A percentile compares a stretch with the other conserved stretches of the same genome.
phyloP scores from a whole-genome alignment of 2,888 invertebrate genomes.

The Limnephilus rhombicus region DNA sequence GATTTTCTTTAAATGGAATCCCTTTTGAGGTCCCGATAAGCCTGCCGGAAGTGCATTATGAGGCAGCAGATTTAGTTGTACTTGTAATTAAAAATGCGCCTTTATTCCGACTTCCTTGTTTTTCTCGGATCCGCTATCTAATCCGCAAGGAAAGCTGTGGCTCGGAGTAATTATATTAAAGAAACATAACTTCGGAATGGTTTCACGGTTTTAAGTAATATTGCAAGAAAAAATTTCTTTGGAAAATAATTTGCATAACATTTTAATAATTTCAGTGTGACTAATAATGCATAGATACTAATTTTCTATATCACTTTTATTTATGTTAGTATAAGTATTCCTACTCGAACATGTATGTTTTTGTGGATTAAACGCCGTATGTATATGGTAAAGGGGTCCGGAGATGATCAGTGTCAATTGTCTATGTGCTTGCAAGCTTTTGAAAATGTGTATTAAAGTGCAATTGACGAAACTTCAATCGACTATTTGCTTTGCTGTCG shows the following conservation, averaged over 20 bases:
- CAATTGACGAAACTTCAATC: no score
- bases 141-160: neutral
- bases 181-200: neutral
- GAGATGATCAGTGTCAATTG: no score
- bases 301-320: no score
- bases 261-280: no score
- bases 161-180: neutral
- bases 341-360: no score
- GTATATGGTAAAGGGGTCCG: no score
- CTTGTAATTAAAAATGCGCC: slow-evolving; percentile 30
- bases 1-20: slow-evolving; percentile 56
- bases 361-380: no score
- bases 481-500: no score
- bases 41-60: slow-evolving; percentile 47
- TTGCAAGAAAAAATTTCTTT: neutral
- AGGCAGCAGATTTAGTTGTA: slow-evolving; percentile 32
- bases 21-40: slow-evolving; percentile 24
- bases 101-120: neutral
- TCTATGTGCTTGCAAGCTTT: no score
- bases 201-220: neutral
- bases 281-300: no score
- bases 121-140: slow-evolving; percentile 14
- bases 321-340: no score
- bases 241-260: neutral
- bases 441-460: no score